phyloP scores from a whole-genome alignment of 2,888 invertebrate genomes.

The Laspeyria flexula region DNA sequence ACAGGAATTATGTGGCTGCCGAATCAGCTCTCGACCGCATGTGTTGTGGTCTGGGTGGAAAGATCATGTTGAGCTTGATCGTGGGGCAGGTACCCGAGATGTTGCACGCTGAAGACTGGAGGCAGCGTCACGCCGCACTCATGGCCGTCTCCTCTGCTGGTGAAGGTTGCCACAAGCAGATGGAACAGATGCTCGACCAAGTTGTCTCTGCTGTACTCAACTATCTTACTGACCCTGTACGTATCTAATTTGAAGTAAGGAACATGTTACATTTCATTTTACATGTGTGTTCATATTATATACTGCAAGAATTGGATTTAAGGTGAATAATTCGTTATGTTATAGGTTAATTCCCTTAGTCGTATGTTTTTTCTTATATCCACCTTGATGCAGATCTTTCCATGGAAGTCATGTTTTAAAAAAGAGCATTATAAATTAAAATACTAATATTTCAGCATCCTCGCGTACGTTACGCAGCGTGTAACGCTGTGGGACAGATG shows the following conservation, averaged over 20 bases:
- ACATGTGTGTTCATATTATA: too few relatives aligned
- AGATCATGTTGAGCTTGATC: slow-evolving; percentile 95
- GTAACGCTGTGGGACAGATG: slow-evolving; percentile 99
- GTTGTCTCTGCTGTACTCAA: slow-evolving; percentile 96
- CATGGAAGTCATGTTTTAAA: too few relatives aligned
- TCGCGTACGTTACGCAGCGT: slow-evolving; percentile 97
- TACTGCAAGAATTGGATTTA: too few relatives aligned
- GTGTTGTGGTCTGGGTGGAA: slow-evolving; percentile 98
- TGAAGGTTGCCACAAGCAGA: slow-evolving; percentile 99
- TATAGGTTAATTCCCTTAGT: too few relatives aligned
- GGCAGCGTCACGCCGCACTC: slow-evolving; percentile 97
- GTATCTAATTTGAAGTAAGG: slow-evolving; percentile 47
- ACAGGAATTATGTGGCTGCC: slow-evolving; percentile 96
- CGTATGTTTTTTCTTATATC: too few relatives aligned
- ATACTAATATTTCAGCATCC: slow-evolving; percentile 88
- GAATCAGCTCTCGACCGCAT: slow-evolving; percentile 98
- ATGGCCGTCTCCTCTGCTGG: slow-evolving; percentile 99
- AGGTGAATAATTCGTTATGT: too few relatives aligned
- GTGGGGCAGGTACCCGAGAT: slow-evolving; percentile 94
- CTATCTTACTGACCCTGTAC: slow-evolving; percentile 93
- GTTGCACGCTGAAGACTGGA: slow-evolving; percentile 94
- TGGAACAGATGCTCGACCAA: slow-evolving; percentile 97
- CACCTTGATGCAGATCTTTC: too few relatives aligned
- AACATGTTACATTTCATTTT: background rate
- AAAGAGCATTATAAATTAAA: too few relatives aligned